phyloP scores from a whole-genome alignment of 2,113 vertebrate species.

The Zingel zingel region DNA sequence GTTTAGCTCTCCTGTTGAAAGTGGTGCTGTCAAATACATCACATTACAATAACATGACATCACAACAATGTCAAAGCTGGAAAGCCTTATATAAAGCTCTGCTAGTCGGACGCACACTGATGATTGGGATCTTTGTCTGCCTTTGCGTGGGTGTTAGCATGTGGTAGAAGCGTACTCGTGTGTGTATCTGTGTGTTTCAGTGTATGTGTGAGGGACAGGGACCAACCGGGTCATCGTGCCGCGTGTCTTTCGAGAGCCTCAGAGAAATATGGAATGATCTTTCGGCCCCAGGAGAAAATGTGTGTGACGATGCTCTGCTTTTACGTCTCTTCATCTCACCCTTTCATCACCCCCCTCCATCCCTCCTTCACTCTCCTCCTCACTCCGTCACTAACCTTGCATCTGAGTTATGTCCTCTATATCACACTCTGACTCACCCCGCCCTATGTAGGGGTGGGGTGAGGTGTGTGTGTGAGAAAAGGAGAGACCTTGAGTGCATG shows the following conservation, averaged over 20 bases:
- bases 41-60: conserved; percentile 17
- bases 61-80: neutral
- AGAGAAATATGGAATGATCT: conserved; percentile 34
- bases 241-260: conserved; percentile 51
- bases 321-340: conserved; percentile 27
- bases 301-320: conserved; percentile 36
- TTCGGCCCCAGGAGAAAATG: conserved; percentile 24
- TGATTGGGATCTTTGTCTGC: conserved; percentile 19
- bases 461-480: neutral
- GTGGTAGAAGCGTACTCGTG: neutral
- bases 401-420: conserved; percentile 48
- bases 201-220: conserved; percentile 8
- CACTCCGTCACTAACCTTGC: conserved; percentile 23
- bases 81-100: neutral
- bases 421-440: conserved; percentile 41
- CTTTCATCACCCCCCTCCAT: conserved; percentile 43
- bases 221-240: conserved; percentile 1
- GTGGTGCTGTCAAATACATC: conserved; percentile 12
- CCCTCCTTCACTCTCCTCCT: conserved; percentile 16
- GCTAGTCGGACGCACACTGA: neutral
- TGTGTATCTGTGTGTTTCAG: neutral
- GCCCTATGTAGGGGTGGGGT: neutral
- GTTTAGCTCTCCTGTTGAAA: neutral
- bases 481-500: conserved; percentile 39
- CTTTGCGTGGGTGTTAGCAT: neutral